phyloP scores from a whole-genome alignment of 2,888 invertebrate genomes.

The Melanostoma mellinum region DNA sequence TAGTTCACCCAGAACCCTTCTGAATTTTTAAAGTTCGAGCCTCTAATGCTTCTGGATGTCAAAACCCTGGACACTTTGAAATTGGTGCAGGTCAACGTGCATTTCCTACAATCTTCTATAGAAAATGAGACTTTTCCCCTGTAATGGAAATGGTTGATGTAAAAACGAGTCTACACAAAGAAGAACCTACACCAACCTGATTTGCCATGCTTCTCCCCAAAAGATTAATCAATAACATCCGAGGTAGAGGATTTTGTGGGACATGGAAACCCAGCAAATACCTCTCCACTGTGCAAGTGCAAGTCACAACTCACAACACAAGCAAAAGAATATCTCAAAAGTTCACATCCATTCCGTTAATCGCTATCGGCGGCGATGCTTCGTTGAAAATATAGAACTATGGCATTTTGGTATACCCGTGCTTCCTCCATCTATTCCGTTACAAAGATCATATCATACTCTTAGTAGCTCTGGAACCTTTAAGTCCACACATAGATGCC shows the following conservation, averaged over 20 bases:
- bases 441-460: background rate
- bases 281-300: too few relatives aligned
- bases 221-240: too few relatives aligned
- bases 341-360: constrained; percentile 44
- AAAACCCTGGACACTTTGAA: background rate
- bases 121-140: background rate
- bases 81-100: too few relatives aligned
- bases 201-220: too few relatives aligned
- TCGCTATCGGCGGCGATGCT: constrained; percentile 38
- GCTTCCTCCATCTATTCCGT: background rate
- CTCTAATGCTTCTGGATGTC: too few relatives aligned
- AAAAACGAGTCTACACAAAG: background rate
- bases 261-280: too few relatives aligned
- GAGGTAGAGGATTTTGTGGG: too few relatives aligned
- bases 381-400: constrained; percentile 12
- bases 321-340: constrained; percentile 46
- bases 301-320: background rate
- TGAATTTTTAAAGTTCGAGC: too few relatives aligned
- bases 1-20: too few relatives aligned
- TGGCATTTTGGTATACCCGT: background rate
- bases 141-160: too few relatives aligned
- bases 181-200: too few relatives aligned
- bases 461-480: constrained; percentile 15
- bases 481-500: constrained; percentile 12
- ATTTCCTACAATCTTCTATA: background rate